A percentile compares a stretch with the other conserved stretches of the same genome.
These are phyloP conservation scores for Rhinichthys osculus DNA, from an alignment of 2,797 vertebrate genomes.

Conservation along the genomic window DNA sequence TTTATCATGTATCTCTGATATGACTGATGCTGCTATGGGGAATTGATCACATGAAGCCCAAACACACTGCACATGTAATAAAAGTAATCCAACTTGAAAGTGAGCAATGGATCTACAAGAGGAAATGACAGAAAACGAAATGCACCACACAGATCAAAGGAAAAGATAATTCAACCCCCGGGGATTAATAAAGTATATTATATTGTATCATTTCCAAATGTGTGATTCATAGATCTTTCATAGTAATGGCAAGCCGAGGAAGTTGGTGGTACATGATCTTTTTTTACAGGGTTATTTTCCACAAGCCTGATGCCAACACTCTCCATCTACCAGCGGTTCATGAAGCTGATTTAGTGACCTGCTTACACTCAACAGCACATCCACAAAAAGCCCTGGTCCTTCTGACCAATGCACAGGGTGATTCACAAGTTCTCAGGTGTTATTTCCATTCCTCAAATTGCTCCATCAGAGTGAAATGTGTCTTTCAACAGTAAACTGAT, in stretches of 20 bases:
- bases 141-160: conserved; percentile 38
- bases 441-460: conserved; percentile 59
- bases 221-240: conserved; percentile 46
- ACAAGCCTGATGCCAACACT: conserved; percentile 8
- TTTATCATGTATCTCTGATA: background rate
- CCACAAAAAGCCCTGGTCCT: conserved; percentile 26
- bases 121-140: conserved; percentile 37
- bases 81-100: conserved; percentile 36
- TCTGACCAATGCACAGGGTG: conserved; percentile 50
- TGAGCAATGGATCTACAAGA: conserved; percentile 41
- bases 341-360: conserved; percentile 55
- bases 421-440: conserved; percentile 44
- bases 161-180: conserved; percentile 26
- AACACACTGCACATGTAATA: conserved; percentile 25
- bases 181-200: conserved; percentile 47
- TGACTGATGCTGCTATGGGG: conserved; percentile 17
- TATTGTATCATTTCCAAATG: conserved; percentile 44
- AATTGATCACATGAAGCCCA: conserved; percentile 5
- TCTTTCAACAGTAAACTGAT: conserved; percentile 59
- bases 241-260: conserved; percentile 17
- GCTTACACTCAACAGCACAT: conserved; percentile 45
- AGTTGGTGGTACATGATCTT: conserved; percentile 15
- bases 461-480: conserved; percentile 57
- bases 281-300: conserved; percentile 33
- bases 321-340: conserved; percentile 17